These are phyloP conservation scores for Zaprionus vittiger DNA, from an alignment of 1,140 invertebrate genomes.

Conservation along the genomic window DNA sequence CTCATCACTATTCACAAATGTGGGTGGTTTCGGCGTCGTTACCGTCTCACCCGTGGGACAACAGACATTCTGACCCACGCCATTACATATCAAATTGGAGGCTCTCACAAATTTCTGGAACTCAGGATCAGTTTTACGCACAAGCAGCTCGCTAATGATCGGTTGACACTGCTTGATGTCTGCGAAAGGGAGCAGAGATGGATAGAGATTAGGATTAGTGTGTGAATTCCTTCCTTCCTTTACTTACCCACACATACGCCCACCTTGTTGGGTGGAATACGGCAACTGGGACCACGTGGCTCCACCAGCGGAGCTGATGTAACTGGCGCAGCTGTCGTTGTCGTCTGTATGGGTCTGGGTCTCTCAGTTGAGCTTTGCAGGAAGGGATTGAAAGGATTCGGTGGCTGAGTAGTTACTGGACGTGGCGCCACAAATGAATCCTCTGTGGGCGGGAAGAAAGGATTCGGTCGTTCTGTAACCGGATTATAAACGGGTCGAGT, in stretches of 20 bases:
- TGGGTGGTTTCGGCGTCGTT: conserved; percentile 8
- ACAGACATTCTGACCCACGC: conserved; percentile 56
- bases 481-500: conserved; percentile 55
- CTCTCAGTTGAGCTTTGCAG: conserved; percentile 3
- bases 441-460: conserved; percentile 59
- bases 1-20: conserved; percentile 32
- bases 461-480: conserved; percentile 63
- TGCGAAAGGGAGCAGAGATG: conserved; percentile 9
- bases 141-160: conserved; percentile 53
- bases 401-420: conserved; percentile 13
- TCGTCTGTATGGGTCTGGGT: conserved; percentile 9
- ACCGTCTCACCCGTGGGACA: conserved; percentile 56
- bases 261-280: conserved; percentile 54
- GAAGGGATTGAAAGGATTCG: conserved; percentile 49
- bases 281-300: conserved; percentile 47
- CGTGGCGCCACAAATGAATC: conserved; percentile 36
- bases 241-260: conserved; percentile 67
- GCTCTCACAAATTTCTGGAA: conserved; percentile 63
- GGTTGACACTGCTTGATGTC: conserved; percentile 60
- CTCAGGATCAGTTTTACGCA: conserved; percentile 48
- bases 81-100: conserved; percentile 65
- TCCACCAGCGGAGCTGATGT: conserved; percentile 45
- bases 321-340: conserved; percentile 32
- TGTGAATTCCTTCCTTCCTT: too few species aligned
- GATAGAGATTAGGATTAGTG: background rate